Evolutionary conservation across 2,888 invertebrate genomes (phyloP), one percentile per base, ranked within the genome.

Genomic region (Lathronympha strigana): DNA sequence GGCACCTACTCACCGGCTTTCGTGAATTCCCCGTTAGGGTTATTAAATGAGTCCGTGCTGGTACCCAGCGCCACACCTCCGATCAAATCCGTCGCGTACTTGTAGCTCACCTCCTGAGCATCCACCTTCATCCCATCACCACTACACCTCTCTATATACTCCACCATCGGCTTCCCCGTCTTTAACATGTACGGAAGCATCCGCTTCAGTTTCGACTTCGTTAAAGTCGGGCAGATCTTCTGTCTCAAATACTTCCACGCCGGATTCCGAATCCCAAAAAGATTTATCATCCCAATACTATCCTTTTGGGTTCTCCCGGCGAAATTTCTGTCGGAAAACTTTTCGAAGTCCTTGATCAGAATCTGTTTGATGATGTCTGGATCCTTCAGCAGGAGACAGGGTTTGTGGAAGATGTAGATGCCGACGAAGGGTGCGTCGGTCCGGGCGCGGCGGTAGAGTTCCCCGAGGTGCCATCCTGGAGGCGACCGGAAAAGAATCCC

Each of bases 371-470:
- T 74, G n/a, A 75, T 51, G 25, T 73, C 64, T 2, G 74, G 75
- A 15, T 76, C 75, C 50, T 70, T 71, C n/a, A 76, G 51, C 8
- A 75, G 63, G 0, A 76, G 67, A 53, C 75, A 76, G 0, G 76
- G 76, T 23, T 76, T 76, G 38, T 76, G 76, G 51, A 76, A 73
- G 9, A 76, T 73, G 33, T 76, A 76, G 61, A 76, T 76, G 1
- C 76, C 76, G 8, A 74, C 66, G 15, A 64, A 71, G 0, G 74
- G 72, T 0, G 63, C 71, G 15, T 73, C 67, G 17, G 47, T 19
- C 0, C 69, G 69, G 0, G 73, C 62, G 6, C 67, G 57, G 0
- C 64, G 57, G 38, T 75, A 72, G 1, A 75, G 63, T 15, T 69
- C 55, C 4, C 72, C 74, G 38, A 76, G 63, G n/a, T 74, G 73